Conservation (phyloP, 2,113 vertebrate genomes). For the Eubucco bourcierii region DNA sequence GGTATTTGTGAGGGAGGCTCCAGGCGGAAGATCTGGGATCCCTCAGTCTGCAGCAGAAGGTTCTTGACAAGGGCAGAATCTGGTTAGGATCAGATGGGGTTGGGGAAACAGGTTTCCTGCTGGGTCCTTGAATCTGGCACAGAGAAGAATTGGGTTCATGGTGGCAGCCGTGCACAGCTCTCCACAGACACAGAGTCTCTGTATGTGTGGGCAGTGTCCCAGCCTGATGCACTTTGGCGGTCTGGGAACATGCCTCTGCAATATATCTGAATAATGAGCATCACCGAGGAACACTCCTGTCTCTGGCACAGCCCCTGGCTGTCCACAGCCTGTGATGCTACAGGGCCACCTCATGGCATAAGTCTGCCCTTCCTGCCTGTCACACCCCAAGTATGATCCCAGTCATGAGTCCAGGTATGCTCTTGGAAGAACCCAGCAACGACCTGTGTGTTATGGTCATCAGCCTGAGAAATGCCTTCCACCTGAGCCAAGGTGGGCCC, state of each 20-base stretch:
- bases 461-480: background rate
- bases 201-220: rapidly evolving
- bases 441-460: rapidly evolving
- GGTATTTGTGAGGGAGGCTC: background rate
- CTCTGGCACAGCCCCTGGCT: background rate
- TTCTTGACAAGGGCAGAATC: background rate
- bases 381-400: rapidly evolving
- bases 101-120: background rate
- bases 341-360: rapidly evolving
- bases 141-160: background rate
- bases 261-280: rapidly evolving
- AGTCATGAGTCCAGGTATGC: rapidly evolving
- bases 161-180: rapidly evolving
- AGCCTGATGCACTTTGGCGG: rapidly evolving
- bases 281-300: rapidly evolving
- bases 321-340: rapidly evolving
- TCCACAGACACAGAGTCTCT: rapidly evolving
- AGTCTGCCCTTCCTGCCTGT: background rate
- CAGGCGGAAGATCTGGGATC: background rate
- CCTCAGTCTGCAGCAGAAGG: background rate
- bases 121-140: background rate
- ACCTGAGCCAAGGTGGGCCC: rapidly evolving
- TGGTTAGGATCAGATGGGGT: background rate
- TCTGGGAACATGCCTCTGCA: rapidly evolving
- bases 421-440: background rate